Base-by-base conservation (phyloP, 2,888 invertebrate genomes). In the Sisyra nigra region DNA sequence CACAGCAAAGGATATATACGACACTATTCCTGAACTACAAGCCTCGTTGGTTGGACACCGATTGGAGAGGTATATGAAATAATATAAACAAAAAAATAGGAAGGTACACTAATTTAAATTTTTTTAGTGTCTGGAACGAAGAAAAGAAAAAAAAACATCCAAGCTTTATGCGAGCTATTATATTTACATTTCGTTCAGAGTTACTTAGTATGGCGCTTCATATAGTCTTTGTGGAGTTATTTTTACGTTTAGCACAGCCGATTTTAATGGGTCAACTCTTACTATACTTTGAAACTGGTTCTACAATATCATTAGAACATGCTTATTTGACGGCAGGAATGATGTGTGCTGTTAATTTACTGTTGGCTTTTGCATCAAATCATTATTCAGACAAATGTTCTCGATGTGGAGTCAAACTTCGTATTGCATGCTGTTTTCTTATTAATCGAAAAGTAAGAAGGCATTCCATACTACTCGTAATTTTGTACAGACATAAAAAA, bases 401-500 rank as follows among this genome's bases (percentile, higher is more conserved):
- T 42, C 80, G 84, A 53, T 71, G 84, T 61, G 88, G 89, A 37
- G 84, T 88, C 85, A 76, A 82, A 60, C 71, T 87, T 56, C 66
- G 89, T 10, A 74, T 89, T 1, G 84, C 85, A 1, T 78, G 81
- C 54, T 85, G 86, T 54, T 79, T 85, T 0, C 65, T 92, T 18
- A 75, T 92, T 45, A 89, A 87, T 57, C 72, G 86, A 57, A 91
- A 91, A 35, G 42, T 42, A 35, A 33, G 14, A 19, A 10, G 1
- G 9, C 5, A n/a, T n/a, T n/a, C n/a, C n/a, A n/a, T n/a, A n/a
- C n/a, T n/a, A n/a, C 5, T 24, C 3, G 5, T 7, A 5, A 7
- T 3, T 24, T 24, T 5, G 3, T 24, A 7, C 3, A 3, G 7
- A 24, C 7, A 5, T 24, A 24, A 24, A 5, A 5, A 5, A 24